These are phyloP conservation scores for Psilopogon haemacephalus DNA, from an alignment of 2,113 vertebrate genomes.

Conservation along the genomic window DNA sequence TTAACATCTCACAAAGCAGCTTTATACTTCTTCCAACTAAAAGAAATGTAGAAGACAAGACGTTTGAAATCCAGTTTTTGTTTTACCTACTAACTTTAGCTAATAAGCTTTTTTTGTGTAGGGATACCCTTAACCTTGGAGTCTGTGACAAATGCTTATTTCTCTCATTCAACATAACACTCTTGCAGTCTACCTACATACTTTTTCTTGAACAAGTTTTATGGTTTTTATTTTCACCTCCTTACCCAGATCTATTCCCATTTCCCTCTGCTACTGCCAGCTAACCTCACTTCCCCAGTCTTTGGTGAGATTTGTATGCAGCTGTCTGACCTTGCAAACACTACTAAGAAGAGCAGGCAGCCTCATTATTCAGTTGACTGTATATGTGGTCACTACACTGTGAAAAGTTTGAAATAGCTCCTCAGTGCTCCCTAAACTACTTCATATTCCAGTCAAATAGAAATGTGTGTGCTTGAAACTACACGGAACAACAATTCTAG, in stretches of 20 bases:
- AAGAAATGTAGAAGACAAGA: background rate
- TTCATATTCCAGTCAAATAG: slow-evolving; percentile 8
- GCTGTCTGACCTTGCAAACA: background rate
- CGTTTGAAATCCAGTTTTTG: background rate
- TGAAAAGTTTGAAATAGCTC: background rate
- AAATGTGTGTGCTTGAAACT: background rate
- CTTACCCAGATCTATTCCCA: background rate
- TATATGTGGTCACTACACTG: fast-evolving
- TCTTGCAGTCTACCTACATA: background rate
- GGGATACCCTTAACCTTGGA: background rate
- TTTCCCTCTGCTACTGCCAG: background rate
- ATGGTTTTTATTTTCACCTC: background rate
- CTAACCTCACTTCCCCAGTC: background rate
- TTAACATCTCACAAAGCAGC: background rate
- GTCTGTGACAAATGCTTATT: background rate
- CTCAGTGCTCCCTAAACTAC: background rate
- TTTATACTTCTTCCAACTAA: background rate
- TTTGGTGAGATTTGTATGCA: fast-evolving
- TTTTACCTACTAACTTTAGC: background rate
- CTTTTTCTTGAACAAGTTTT: background rate
- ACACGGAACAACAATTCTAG: background rate
- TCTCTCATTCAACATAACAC: background rate
- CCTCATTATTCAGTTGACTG: background rate
- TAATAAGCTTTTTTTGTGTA: background rate
- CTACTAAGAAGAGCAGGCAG: background rate